phyloP scores from a whole-genome alignment of 2,888 invertebrate species.

The Argynnis bischoffii region DNA sequence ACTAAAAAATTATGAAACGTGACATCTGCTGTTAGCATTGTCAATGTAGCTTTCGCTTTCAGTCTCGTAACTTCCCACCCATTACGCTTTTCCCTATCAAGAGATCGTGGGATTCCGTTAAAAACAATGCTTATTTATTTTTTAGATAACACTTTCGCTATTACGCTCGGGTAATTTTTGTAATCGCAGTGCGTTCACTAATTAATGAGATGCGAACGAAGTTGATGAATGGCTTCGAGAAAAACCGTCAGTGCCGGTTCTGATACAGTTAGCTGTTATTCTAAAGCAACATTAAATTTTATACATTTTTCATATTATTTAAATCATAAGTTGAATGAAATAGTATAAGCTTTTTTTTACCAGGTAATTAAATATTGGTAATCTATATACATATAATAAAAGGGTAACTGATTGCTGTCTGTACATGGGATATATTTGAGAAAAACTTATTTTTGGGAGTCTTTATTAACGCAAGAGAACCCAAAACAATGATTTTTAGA shows the following conservation, averaged over 20 bases:
- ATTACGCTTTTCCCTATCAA: constrained; percentile 77
- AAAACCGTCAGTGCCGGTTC: constrained; percentile 15
- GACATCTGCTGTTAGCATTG: constrained; percentile 49
- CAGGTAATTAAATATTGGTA: too few species aligned
- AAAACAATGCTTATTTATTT: constrained; percentile 73
- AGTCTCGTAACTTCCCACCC: constrained; percentile 68
- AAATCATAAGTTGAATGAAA: too few species aligned
- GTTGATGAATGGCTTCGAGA: constrained; percentile 31
- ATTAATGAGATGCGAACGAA: constrained; percentile 45
- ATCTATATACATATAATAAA: too few species aligned
- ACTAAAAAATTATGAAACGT: constrained; percentile 42
- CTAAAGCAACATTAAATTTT: too few species aligned
- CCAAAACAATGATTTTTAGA: too few species aligned
- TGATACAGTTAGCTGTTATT: constrained; percentile 5
- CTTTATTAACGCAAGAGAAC: too few species aligned
- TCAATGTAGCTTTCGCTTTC: constrained; percentile 70
- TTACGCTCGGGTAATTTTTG: constrained; percentile 64
- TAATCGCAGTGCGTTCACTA: constrained; percentile 54
- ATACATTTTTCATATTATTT: too few species aligned
- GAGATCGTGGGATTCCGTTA: constrained; percentile 72
- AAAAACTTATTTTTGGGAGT: too few species aligned
- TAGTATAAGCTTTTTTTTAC: too few species aligned
- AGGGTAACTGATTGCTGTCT: too few species aligned
- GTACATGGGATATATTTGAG: too few species aligned
- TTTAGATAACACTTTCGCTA: constrained; percentile 74